Base-by-base conservation (phyloP, 2,888 invertebrate genomes). In the Xestobium rufovillosum region DNA sequence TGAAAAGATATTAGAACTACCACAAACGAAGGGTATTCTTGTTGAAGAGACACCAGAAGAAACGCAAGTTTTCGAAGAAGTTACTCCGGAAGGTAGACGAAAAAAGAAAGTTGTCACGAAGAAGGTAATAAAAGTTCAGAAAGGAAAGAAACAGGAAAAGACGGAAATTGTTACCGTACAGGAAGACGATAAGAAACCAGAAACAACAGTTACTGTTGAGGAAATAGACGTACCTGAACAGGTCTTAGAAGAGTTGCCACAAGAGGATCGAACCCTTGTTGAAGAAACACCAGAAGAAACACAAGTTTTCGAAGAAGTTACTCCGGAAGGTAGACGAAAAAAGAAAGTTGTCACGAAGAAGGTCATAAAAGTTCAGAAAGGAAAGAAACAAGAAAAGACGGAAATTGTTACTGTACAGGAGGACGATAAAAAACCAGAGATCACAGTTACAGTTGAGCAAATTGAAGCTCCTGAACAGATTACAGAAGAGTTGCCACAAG, bases 291-390 rank as follows among this genome's bases (percentile, higher is more conserved):
- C 53, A 11, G 52, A 52, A 39, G 51, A 56, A 41, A 45, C 57
- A 14, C 35, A 41, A 14, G 39, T 56, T 28, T 51, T 48, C 12
- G 52, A 60, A 45, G 34, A 48, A 4, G 36, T 50, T 14, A 47
- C 49, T 6, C 39, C 48, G 40, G 45, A 50, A 31, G 56, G 57
- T 8, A 44, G 45, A 31, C 34, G 42, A n/a, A 42, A 40, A 32
- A 53, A 53, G 36, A 50, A 49, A 37, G 43, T 53, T 3, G 60
- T 58, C 11, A 69, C 63, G 9, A 69, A 65, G 41, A 62, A 60
- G 4, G 63, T 63, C 31, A 60, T 66, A 2, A 65, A 63, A 39
- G 66, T 65, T 33, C 62, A 61, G 9, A 58, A 52, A 35, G 63
- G 57, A 13, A 56, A 43, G n/a, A 53, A 52, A 41, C 43, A 59